A percentile compares a stretch with the other conserved stretches of the same genome.
These are phyloP conservation scores for Bos indicus DNA, from an alignment of 2,113 vertebrate species.

Conservation along the genomic window DNA sequence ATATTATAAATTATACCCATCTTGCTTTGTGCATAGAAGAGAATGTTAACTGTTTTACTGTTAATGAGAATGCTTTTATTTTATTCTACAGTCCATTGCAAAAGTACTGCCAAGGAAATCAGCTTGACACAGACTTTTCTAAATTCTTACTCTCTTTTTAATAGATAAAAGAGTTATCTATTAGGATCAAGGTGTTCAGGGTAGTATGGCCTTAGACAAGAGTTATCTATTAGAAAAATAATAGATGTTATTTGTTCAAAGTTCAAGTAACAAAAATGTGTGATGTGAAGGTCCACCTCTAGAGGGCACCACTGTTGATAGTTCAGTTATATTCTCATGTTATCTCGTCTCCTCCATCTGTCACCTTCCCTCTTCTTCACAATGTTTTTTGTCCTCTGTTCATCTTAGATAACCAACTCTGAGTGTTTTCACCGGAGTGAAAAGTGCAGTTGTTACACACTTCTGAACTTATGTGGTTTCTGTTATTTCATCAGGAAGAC, in stretches of 20 bases:
- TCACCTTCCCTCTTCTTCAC: neutral
- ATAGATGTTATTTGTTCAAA: neutral
- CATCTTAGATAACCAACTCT: neutral
- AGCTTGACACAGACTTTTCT: neutral
- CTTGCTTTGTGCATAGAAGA: slow-evolving; percentile 21
- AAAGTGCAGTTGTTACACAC: neutral
- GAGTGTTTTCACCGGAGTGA: neutral
- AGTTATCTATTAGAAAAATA: neutral
- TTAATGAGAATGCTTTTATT: neutral
- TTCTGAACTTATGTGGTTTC: neutral
- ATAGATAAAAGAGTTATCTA: neutral
- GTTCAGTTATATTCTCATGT: neutral
- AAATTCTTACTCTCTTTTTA: neutral
- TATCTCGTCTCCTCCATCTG: accelerated
- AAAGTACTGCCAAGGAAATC: neutral
- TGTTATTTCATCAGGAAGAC: slow-evolving; percentile 77
- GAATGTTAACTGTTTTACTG: neutral
- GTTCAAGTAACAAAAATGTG: neutral
- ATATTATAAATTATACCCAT: neutral
- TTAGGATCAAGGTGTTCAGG: neutral
- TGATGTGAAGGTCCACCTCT: neutral
- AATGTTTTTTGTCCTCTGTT: neutral
- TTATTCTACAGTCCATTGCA: neutral
- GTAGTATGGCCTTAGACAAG: neutral
- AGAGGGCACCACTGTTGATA: neutral